These are phyloP conservation scores for Drosophila erecta DNA, from an alignment of 1,140 invertebrate species.

Conservation along the genomic window DNA sequence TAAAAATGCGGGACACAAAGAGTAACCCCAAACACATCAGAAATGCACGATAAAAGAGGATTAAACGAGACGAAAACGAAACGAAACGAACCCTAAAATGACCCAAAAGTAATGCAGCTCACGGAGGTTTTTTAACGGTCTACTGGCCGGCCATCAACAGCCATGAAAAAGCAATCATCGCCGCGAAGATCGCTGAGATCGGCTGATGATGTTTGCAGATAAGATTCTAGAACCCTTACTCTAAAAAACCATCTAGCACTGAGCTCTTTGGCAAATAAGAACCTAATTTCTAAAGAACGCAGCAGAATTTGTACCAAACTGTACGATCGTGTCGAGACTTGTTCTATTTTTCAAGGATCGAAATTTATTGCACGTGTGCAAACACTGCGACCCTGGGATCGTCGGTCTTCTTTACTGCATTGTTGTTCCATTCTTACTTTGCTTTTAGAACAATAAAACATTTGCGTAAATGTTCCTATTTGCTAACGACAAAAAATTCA, in stretches of 20 bases:
- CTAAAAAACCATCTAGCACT: conserved; percentile 5
- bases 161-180: conserved; percentile 40
- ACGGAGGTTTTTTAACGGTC: conserved; percentile 38
- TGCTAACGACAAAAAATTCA: conserved; percentile 16
- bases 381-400: conserved; percentile 24
- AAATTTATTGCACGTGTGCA: conserved; percentile 36
- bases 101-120: conserved; percentile 72
- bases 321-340: conserved; percentile 35
- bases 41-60: conserved; percentile 69
- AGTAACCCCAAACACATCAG: conserved; percentile 38
- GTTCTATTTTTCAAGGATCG: conserved; percentile 10
- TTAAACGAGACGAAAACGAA: conserved; percentile 58
- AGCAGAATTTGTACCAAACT: conserved; percentile 1
- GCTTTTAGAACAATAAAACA: conserved; percentile 17
- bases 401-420: background rate
- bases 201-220: conserved; percentile 57
- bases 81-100: conserved; percentile 69
- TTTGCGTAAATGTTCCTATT: conserved; percentile 27
- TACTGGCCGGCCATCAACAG: conserved; percentile 54
- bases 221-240: conserved; percentile 23
- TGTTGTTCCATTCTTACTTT: conserved; percentile 2
- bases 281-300: conserved; percentile 21
- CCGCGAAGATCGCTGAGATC: conserved; percentile 45
- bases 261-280: conserved; percentile 42
- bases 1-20: conserved; percentile 53